Percentiles rank a stretch among this genome's conserved stretches.
Conservation (phyloP, 2,888 invertebrate genomes). For the Thera obeliscata region DNA sequence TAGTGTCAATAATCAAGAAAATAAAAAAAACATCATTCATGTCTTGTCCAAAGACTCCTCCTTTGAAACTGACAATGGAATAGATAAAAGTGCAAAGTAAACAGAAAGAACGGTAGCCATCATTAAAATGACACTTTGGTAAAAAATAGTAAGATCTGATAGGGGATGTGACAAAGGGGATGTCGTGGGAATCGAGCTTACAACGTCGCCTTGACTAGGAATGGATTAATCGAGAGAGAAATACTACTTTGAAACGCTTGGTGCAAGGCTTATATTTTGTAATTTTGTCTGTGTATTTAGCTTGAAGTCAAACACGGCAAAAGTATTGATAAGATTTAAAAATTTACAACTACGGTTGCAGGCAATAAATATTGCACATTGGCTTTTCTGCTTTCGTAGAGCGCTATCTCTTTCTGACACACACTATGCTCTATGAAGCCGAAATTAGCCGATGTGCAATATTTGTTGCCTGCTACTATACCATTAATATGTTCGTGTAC, state of each 20-base stretch:
- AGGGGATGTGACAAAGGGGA: constrained; percentile 50
- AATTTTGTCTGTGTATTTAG: no score
- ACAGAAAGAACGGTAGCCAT: constrained; percentile 66
- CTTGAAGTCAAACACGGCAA: no score
- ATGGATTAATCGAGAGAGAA: constrained; percentile 12
- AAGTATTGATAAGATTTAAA: no score
- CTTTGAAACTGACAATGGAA: constrained; percentile 64
- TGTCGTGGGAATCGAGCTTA: constrained; percentile 42
- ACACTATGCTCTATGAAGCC: no score
- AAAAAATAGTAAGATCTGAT: constrained; percentile 46
- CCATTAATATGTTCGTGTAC: no score
- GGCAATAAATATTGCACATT: no score
- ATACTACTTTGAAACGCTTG: constrained; percentile 1
- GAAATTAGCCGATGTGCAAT: no score
- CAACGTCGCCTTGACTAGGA: constrained; percentile 38
- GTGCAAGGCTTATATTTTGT: background rate
- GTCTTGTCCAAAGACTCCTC: constrained; percentile 74
- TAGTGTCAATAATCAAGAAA: constrained; percentile 57
- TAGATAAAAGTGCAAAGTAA: constrained; percentile 76
- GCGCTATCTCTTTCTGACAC: no score
- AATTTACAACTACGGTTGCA: no score
- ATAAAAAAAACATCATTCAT: constrained; percentile 64
- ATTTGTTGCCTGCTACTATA: no score
- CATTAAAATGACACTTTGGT: constrained; percentile 76
- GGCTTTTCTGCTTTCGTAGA: no score